Conservation (phyloP, 2,797 vertebrate species). For the Sebastes umbrosus region DNA sequence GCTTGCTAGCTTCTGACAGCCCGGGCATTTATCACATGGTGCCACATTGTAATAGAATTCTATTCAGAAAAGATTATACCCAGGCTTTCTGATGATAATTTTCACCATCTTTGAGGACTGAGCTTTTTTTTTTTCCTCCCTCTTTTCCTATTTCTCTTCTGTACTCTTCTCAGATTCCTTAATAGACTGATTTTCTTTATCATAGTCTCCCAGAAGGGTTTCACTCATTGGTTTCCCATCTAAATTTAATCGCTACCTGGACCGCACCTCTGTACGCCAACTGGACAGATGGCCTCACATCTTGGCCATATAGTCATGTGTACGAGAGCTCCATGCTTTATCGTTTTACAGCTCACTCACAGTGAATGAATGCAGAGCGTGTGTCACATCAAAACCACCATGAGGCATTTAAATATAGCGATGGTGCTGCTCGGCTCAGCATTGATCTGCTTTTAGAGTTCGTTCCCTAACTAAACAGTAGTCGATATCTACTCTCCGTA, state of each 20-base stretch:
- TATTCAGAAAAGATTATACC: slow-evolving; percentile 81
- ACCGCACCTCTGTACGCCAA: slow-evolving; percentile 48
- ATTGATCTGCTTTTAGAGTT: neutral
- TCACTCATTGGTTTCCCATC: slow-evolving; percentile 32
- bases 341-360: slow-evolving; percentile 31
- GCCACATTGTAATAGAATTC: slow-evolving; percentile 77
- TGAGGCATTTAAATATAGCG: slow-evolving; percentile 7
- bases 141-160: slow-evolving; percentile 28
- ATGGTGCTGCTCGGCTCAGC: neutral
- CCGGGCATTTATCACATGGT: slow-evolving; percentile 71
- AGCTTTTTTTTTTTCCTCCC: slow-evolving; percentile 29
- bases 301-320: neutral
- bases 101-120: slow-evolving; percentile 68
- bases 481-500: neutral
- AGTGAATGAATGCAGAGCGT: slow-evolving; percentile 6
- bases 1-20: slow-evolving; percentile 71
- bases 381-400: slow-evolving; percentile 21
- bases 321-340: neutral
- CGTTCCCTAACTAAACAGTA: neutral
- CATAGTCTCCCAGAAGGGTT: slow-evolving; percentile 14
- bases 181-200: slow-evolving; percentile 30
- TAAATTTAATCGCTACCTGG: slow-evolving; percentile 43
- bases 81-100: slow-evolving; percentile 79
- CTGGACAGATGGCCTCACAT: slow-evolving; percentile 49
- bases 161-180: slow-evolving; percentile 52